phyloP scores from a whole-genome alignment of 2,888 invertebrate genomes.

The Morpho deidamia region DNA sequence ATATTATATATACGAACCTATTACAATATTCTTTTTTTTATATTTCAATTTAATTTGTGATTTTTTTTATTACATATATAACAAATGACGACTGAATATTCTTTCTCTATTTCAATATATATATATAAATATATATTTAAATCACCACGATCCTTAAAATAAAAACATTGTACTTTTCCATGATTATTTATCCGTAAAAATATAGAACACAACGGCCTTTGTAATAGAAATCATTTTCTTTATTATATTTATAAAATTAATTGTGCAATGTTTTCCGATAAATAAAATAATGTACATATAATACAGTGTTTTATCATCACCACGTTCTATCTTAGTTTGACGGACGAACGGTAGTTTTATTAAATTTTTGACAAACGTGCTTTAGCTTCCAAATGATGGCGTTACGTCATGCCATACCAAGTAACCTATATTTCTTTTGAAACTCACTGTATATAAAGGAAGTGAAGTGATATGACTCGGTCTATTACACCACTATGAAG shows the following conservation, averaged over 20 bases:
- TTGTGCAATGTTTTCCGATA: not conserved
- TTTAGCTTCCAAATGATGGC: conserved; percentile 26
- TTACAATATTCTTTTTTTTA: too few relatives aligned
- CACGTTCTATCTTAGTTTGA: not conserved
- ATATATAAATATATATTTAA: too few relatives aligned
- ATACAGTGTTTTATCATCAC: not conserved
- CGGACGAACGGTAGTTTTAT: not conserved
- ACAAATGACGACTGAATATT: too few relatives aligned
- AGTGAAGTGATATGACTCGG: conserved; percentile 30
- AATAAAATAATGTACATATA: not conserved
- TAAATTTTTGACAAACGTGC: conserved; percentile 41
- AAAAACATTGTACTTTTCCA: too few relatives aligned
- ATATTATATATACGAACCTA: too few relatives aligned
- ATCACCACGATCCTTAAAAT: too few relatives aligned
- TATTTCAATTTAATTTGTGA: too few relatives aligned
- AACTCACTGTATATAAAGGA: conserved; percentile 53
- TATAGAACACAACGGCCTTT: too few relatives aligned
- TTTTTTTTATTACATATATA: too few relatives aligned
- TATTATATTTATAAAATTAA: not conserved
- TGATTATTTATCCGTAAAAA: too few relatives aligned
- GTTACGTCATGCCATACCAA: conserved; percentile 40
- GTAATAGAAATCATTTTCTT: not conserved
- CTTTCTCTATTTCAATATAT: too few relatives aligned
- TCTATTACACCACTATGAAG: conserved; percentile 49
- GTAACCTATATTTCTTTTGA: conserved; percentile 50